Base-by-base conservation (phyloP, 2,113 vertebrate species). In the Salvelinus fontinalis region DNA sequence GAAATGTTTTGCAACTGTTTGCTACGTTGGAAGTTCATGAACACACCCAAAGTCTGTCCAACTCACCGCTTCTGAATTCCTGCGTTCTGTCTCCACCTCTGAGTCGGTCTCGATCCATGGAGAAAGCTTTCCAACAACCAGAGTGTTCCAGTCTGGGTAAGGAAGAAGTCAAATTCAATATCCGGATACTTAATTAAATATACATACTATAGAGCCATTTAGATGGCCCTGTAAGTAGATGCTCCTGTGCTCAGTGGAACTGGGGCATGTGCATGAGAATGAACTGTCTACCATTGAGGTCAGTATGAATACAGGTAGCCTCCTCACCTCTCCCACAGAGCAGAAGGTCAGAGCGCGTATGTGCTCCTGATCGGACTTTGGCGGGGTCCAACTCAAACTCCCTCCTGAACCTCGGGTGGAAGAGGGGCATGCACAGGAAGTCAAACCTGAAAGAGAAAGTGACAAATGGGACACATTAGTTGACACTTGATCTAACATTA, bases 371-470 rank as follows among this genome's bases (percentile, higher is more conserved):
- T 51, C 96, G 86, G 62, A 89, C 81, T 84, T 95, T 95, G 68
- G 95, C 95, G 27, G 96, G 96, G 57, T 94, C 93, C 81, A 92
- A 84, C 85, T 91, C 92, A 90, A 93, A 96, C 81, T 98, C 96
- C 86, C 96, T 93, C 84, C 89, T 93, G 90, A 96, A 96, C 75
- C 96, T 93, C 44, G 96, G 95, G 81, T 98, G 96, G 89, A 96
- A 97, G 71, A 98, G 89, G 26, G 96, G 96, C 96, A 97, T 96
- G 86, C 96, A 97, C 74, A 98, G 94, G 90, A 98, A 98, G 89
- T 98, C 96, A 86, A 98, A 98, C 84, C 96, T 97, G 87, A 0
- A 59, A n/a, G 51, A 14, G 48, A n/a, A 24, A 34, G 6, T 16
- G 0, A 51, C 62, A 67, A 49, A 49, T 49, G 22, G 18, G 59